Conservation (phyloP, 2,113 vertebrate species). For the Rafetus swinhoei region DNA sequence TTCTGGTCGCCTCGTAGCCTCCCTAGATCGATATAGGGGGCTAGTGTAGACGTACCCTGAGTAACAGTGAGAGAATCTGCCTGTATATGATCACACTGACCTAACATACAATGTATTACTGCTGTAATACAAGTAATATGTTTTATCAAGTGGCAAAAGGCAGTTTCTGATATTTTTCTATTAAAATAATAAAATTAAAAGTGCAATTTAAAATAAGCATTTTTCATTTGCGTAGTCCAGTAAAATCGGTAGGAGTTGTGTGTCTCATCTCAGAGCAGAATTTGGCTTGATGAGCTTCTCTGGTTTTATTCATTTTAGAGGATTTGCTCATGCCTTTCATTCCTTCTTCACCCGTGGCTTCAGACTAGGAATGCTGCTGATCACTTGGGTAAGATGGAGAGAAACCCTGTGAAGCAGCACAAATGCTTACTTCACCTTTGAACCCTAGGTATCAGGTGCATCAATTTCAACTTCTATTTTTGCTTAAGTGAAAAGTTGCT, state of each 20-base stretch:
- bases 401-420: neutral
- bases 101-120: neutral
- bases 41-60: neutral
- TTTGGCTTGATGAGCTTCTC: neutral
- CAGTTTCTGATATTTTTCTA: neutral
- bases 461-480: neutral
- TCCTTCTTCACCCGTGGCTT: conserved; percentile 27
- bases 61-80: neutral
- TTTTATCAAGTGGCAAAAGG: neutral
- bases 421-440: neutral
- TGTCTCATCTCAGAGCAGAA: conserved; percentile 8
- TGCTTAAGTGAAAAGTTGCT: conserved; percentile 14
- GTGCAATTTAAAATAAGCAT: neutral
- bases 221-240: neutral
- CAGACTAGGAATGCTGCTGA: conserved; percentile 38
- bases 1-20: no score
- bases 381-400: neutral
- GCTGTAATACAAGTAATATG: neutral
- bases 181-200: neutral
- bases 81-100: neutral
- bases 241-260: neutral
- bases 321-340: conserved; percentile 25
- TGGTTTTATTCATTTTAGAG: conserved; percentile 20
- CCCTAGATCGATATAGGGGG: no score
- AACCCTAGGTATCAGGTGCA: conserved; percentile 4